Base-by-base conservation (phyloP, 2,113 vertebrate genomes). In the Coracopsis vasa region DNA sequence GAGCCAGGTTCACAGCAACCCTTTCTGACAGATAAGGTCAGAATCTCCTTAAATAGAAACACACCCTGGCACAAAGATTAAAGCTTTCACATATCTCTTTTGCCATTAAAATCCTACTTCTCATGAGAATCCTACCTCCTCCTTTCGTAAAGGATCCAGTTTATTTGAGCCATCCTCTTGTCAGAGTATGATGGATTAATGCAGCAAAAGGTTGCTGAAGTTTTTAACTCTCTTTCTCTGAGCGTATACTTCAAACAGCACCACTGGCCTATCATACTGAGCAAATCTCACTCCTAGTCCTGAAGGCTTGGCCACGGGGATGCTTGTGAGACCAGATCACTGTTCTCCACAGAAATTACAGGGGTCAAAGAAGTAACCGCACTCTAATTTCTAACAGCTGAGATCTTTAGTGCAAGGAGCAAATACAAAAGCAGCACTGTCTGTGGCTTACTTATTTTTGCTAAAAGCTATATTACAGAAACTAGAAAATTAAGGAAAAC, bases 321-420 rank as follows among this genome's bases (percentile, higher is more conserved):
- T 96, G 89, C 95, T 70, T 94, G 60, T 66, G 54, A 94, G 94
- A 92, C 64, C 80, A 93, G 86, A 95, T 80, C 71, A 87, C 61
- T 77, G 67, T 61, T 65, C 67, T 73, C 91, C 78, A 33, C 66
- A 82, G 64, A 94, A 94, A 84, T 92, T 53, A 70, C 35, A 72
- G 69, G 81, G 94, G 93, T 96, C 93, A 93, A 77, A 85, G 66
- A 80, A 78, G 72, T 66, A 96, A 96, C 94, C 88, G 0, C 88
- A 61, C 65, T 81, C 69, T 97, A 96, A 96, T 97, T 95, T 95
- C 85, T 92, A 95, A 92, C 96, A 95, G 95, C 96, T 97, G 96
- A 94, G 65, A 74, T 35, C 29, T 77, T 79, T 2, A 2, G 50
- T 47, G 44, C 58, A 94, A 78, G 82, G 47, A 70, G 42, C 41